A percentile compares a stretch with the other conserved stretches of the same genome.
Evolutionary conservation across 2,888 invertebrate species (phyloP).

Genomic region (Morinoia aosen): DNA sequence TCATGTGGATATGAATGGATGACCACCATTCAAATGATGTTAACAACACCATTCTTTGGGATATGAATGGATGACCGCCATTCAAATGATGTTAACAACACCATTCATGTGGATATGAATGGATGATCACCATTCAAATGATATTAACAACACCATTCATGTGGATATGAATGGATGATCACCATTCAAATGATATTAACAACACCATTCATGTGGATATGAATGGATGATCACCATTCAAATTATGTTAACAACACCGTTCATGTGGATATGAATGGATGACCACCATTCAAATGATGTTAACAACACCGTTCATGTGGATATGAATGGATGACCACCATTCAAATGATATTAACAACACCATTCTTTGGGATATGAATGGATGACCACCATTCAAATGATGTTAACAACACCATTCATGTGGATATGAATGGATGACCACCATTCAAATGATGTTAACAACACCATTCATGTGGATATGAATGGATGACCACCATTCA

Average conservation of each 20-base stretch:
- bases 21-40: background rate
- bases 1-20: background rate
- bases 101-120: background rate
- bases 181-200: background rate
- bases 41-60: background rate
- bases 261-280: background rate
- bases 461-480: background rate
- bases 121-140: too few relatives aligned
- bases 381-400: too few relatives aligned
- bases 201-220: background rate
- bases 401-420: background rate
- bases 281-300: background rate
- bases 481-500: too few relatives aligned
- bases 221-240: too few relatives aligned
- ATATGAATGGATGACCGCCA: background rate
- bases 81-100: background rate
- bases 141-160: conserved; percentile 1
- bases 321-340: background rate
- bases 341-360: conserved; percentile 6
- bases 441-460: background rate
- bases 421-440: background rate
- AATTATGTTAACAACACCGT: conserved; percentile 21
- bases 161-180: background rate
- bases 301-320: background rate
- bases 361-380: background rate